Percentiles rank a stretch among this genome's conserved stretches.
phyloP scores from a whole-genome alignment of 2,888 invertebrate species.

The Andrena minutula region DNA sequence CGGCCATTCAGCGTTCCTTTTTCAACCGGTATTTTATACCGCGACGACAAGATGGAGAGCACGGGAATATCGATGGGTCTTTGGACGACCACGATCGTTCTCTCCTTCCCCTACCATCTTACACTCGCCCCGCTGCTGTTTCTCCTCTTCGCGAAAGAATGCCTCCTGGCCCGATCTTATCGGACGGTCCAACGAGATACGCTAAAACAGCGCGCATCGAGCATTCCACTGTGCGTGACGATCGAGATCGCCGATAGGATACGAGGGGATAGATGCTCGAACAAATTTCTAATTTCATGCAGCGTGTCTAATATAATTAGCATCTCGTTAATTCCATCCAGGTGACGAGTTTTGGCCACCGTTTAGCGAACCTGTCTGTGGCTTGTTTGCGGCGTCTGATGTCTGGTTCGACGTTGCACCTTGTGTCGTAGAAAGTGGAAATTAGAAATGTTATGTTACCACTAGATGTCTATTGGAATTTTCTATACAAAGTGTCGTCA shows the following conservation, averaged over 20 bases:
- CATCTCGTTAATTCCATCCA: not conserved
- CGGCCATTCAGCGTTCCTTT: constrained; percentile 52
- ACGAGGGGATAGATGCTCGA: not conserved
- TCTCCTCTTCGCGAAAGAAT: not conserved
- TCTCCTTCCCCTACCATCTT: not conserved
- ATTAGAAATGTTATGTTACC: too few species aligned
- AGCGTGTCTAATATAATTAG: not conserved
- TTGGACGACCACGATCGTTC: constrained; percentile 15
- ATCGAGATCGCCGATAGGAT: constrained; percentile 26
- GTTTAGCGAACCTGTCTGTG: too few species aligned
- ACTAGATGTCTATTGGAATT: not conserved
- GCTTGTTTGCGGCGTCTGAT: too few species aligned
- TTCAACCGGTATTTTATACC: constrained; percentile 44
- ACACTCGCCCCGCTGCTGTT: not conserved
- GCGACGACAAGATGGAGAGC: constrained; percentile 30
- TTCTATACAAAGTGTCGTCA: too few species aligned
- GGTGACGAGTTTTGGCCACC: not conserved
- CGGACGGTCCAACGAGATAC: constrained; percentile 27
- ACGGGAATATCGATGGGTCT: constrained; percentile 31
- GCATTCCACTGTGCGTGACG: constrained; percentile 19
- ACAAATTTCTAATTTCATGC: constrained; percentile 28
- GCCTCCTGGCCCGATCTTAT: constrained; percentile 9
- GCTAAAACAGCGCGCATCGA: constrained; percentile 22
- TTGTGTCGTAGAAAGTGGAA: too few species aligned
- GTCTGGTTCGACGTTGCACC: too few species aligned